Conservation (phyloP, 2,888 invertebrate genomes). For the Ditula angustiorana region DNA sequence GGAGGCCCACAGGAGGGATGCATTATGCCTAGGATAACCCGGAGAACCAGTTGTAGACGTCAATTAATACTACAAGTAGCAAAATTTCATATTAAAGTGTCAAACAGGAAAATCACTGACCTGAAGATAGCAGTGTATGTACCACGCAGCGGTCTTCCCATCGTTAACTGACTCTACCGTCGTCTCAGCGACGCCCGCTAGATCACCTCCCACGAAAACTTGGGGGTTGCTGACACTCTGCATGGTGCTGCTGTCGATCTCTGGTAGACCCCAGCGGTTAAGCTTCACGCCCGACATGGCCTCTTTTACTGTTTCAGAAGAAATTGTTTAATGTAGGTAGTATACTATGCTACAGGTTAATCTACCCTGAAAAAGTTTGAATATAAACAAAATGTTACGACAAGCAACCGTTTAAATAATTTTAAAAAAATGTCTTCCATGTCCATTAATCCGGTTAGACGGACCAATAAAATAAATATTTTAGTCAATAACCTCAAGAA, state of each 20-base stretch:
- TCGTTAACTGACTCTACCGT: conserved; percentile 99
- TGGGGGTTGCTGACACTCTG: conserved; percentile 88
- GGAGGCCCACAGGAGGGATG: no score
- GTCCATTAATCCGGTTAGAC: conserved; percentile 16
- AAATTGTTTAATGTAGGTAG: no score
- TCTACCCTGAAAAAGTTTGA: no score
- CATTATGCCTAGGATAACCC: no score
- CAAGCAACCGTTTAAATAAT: no score
- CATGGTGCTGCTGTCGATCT: conserved; percentile 92
- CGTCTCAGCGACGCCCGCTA: conserved; percentile 97
- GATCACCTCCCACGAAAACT: conserved; percentile 97
- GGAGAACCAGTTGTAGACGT: no score
- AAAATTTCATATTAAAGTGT: background rate
- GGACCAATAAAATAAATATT: conserved; percentile 20
- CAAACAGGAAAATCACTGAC: conserved; percentile 68
- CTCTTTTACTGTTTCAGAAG: conserved; percentile 83
- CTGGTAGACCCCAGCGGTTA: conserved; percentile 92
- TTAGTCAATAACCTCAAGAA: no score
- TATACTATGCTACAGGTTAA: no score
- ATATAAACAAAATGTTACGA: no score
- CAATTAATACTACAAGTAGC: background rate
- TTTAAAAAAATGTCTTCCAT: no score
- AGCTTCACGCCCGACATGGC: conserved; percentile 93
- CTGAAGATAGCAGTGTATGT: conserved; percentile 96
- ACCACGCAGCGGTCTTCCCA: conserved; percentile 98